Percentiles rank a stretch among this genome's conserved stretches.
Evolutionary conservation across 2,797 vertebrate species (phyloP).

Genomic region (Pantherophis alleghaniensis): DNA sequence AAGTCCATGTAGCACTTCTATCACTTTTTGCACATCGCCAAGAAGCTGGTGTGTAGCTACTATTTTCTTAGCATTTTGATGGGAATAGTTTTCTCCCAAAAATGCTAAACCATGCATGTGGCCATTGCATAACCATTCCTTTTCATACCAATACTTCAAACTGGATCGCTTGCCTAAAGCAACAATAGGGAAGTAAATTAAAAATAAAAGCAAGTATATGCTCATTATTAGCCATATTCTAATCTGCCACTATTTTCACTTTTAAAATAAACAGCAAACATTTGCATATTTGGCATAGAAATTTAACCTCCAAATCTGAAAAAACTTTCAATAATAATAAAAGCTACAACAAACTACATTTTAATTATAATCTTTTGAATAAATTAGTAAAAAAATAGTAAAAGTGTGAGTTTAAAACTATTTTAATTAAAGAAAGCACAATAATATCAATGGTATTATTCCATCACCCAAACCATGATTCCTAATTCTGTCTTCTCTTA

Average conservation of each 20-base stretch:
- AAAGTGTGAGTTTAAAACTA: not conserved
- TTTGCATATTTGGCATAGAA: not conserved
- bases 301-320: not conserved
- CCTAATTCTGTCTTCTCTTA: not conserved
- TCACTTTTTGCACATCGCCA: slow-evolving; percentile 85
- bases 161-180: slow-evolving; percentile 86
- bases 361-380: not conserved
- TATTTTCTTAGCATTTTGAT: slow-evolving; percentile 91
- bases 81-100: slow-evolving; percentile 92
- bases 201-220: not conserved
- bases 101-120: slow-evolving; percentile 94
- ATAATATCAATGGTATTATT: not conserved
- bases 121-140: slow-evolving; percentile 87
- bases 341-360: not conserved
- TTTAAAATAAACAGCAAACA: not conserved
- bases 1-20: slow-evolving; percentile 88
- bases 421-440: not conserved
- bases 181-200: slow-evolving; percentile 52
- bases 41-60: slow-evolving; percentile 88
- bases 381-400: not conserved
- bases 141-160: slow-evolving; percentile 87
- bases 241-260: not conserved
- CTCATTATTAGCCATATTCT: not conserved
- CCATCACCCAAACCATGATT: not conserved
- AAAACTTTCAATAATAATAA: not conserved